These are phyloP conservation scores for Plotosus lineatus DNA, from an alignment of 2,113 vertebrate species.

Conservation along the genomic window DNA sequence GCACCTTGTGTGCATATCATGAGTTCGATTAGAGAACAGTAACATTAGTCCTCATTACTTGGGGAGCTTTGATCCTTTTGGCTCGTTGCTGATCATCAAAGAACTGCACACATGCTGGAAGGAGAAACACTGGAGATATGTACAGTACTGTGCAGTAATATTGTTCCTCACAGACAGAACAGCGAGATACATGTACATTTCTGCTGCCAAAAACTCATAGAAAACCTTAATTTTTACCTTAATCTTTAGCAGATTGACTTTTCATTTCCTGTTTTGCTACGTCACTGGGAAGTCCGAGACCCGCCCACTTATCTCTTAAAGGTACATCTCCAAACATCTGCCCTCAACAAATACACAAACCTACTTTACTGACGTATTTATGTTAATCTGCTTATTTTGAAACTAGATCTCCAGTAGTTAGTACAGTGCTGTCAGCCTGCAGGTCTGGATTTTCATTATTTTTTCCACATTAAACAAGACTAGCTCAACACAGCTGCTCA, in stretches of 20 bases:
- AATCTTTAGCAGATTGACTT: constrained; percentile 47
- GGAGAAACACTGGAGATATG: neutral
- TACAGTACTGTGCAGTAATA: neutral
- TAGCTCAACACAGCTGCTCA: neutral
- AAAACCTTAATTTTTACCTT: constrained; percentile 44
- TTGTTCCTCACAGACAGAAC: neutral
- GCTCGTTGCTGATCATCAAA: neutral
- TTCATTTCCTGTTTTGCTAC: constrained; percentile 68
- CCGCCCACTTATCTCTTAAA: constrained; percentile 68
- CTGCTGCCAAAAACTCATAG: constrained; percentile 33
- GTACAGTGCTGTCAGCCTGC: neutral
- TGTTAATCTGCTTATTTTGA: neutral
- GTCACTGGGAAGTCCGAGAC: constrained; percentile 61
- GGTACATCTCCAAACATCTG: constrained; percentile 54
- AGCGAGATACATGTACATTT: constrained; percentile 2
- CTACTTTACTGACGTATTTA: neutral
- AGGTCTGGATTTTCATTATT: neutral
- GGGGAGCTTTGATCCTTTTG: neutral
- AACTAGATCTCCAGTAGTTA: neutral
- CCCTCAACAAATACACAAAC: neutral
- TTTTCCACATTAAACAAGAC: neutral
- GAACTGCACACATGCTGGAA: neutral
- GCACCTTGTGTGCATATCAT: neutral
- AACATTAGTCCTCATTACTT: neutral
- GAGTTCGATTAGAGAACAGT: neutral